phyloP scores from a whole-genome alignment of 2,888 invertebrate species.

The Tiliacea citrago region DNA sequence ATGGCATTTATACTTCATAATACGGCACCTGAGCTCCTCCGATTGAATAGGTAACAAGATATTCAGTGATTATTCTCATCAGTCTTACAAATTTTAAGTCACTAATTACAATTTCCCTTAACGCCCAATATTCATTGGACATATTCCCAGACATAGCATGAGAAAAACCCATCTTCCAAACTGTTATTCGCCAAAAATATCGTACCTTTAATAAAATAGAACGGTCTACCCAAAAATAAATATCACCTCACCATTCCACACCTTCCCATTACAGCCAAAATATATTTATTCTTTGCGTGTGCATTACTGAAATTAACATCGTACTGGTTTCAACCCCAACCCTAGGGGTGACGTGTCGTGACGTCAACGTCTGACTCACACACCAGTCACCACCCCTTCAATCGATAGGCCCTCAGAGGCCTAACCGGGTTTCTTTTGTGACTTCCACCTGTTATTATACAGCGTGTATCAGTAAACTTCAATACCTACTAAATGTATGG shows the following conservation, averaged over 20 bases:
- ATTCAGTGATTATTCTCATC: background rate
- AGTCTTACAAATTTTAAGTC: too few relatives aligned
- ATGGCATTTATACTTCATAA: too few relatives aligned
- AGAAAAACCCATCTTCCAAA: background rate
- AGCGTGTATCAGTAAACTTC: background rate
- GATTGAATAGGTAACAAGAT: background rate
- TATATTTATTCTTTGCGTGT: conserved; percentile 46
- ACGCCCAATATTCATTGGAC: background rate
- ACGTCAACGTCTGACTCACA: conserved; percentile 49
- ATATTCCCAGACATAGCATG: conserved; percentile 13
- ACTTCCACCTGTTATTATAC: conserved; percentile 19
- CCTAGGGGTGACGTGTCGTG: conserved; percentile 43
- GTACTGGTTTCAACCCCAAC: conserved; percentile 50
- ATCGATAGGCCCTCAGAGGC: conserved; percentile 47
- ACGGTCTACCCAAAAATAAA: background rate
- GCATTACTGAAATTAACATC: conserved; percentile 50
- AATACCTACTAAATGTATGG: background rate
- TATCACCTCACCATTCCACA: conserved; percentile 15
- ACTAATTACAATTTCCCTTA: background rate
- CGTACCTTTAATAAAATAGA: background rate
- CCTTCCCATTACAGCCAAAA: conserved; percentile 36
- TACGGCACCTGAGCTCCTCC: too few relatives aligned
- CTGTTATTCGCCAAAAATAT: conserved; percentile 1
- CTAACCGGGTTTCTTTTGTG: conserved; percentile 37
- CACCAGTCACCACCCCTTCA: conserved; percentile 39